Evolutionary conservation across 2,113 vertebrate genomes (phyloP), one percentile per base, ranked within the genome.

Genomic region (Bubo scandiacus): DNA sequence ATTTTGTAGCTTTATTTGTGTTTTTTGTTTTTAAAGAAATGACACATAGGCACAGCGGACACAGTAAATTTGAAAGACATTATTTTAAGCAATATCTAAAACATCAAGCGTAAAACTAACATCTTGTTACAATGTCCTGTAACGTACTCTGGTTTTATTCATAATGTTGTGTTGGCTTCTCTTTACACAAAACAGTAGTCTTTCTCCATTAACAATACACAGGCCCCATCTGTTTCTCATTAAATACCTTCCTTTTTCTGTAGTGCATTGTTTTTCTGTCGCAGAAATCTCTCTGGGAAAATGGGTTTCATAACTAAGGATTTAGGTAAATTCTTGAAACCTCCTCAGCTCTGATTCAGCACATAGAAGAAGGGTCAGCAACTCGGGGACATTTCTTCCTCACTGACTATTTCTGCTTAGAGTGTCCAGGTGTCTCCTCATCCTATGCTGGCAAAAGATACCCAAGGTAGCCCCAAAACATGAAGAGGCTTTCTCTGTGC

Each of bases 201-300:
- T 92, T 75, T 93, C 57, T 70, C 55, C 43, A 90, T 84, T 94
- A 96, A 63, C 65, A 84, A 81, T 23, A 45, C 40, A 75, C 71
- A 92, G 93, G 26, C 43, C 47, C 45, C 93, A 96, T 96, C 88
- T 97, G 96, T 90, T 97, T 95, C 90, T 94, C 91, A 94, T 97
- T 96, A 96, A 92, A 85, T 45, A 81, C 34, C 14, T 63, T n/a
- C 22, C 13, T 75, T 92, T 78, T 90, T 77, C 70, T 81, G n/a
- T 66, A 66, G 23, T 9, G 19, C 18, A 38, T 38, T 94, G 47
- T 90, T 62, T 77, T 94, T 74, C 81, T 84, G 45, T 49, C 1
- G 14, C 62, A 73, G 61, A 79, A 94, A 93, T 30, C 15, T 75
- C 47, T 57, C 82, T 49, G 70, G 93, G 51, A 79, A 87, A 83